Base-by-base conservation (phyloP, 1,140 invertebrate genomes). In the Aphelinus certus region DNA sequence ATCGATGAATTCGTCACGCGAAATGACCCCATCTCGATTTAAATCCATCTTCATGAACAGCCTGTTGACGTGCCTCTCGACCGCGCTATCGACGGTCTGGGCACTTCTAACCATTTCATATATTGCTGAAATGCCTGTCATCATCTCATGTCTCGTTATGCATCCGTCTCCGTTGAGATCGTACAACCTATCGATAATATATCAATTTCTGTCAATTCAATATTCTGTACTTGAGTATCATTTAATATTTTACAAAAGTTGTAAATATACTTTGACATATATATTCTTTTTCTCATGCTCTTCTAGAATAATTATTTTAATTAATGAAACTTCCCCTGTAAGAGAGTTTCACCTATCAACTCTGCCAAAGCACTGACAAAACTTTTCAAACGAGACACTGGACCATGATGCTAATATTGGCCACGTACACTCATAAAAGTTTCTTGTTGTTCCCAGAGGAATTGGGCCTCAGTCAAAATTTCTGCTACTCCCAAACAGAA, bases 41-140 rank as follows among this genome's bases (percentile, higher is more conserved):
- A 73, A 60, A 62, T 86, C 84, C 83, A 87, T 86, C 64, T 84
- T 86, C 1, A 81, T 70, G 61, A 87, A 87, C 57, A 87, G 73
- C 49, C 76, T 79, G 67, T 86, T 83, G 1, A 86, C 84, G 46
- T 85, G 84, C 2, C 78, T 80, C 64, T 83, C 77, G 26, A 83
- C 60, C 4, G 80, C 76, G 9, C 76, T 74, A 26, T 83, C 79
- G 6, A 81, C 73, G 3, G 45, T 75, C 2, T 82, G 79, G 7
- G 67, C 65, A 26, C 77, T 77, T 51, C 82, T 69, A 2, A 84
- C 77, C 80, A 87, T 84, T 63, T 86, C 85, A 42, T 86, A 86
- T 79, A 84, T 83, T 4, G 85, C 81, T 1, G 83, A 80, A 61
- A 86, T 63, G 64, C 82, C 82, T 2, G 76, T 45, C 4, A 76